Percentiles rank a stretch among this genome's conserved stretches.
phyloP scores from a whole-genome alignment of 2,888 invertebrate species.

The Charanyca ferruginea region DNA sequence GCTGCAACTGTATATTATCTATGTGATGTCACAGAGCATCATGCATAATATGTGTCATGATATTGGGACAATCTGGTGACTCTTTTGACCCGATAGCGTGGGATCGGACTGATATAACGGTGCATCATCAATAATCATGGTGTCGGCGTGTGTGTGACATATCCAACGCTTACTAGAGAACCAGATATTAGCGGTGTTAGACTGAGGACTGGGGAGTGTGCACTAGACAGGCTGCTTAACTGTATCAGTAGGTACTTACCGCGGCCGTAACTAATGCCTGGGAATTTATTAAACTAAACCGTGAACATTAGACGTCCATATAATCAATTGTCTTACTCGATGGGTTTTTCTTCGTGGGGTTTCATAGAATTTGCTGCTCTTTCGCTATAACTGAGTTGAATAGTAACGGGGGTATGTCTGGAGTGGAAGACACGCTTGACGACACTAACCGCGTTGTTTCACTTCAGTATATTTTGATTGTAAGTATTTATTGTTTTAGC shows the following conservation, averaged over 20 bases:
- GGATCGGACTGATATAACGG: background rate
- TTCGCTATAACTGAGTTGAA: background rate
- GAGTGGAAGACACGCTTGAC: background rate
- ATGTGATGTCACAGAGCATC: conserved; percentile 12
- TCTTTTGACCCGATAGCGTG: conserved; percentile 4
- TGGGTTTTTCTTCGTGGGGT: conserved; percentile 5
- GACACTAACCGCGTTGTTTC: background rate
- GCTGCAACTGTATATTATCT: background rate
- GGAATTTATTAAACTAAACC: background rate
- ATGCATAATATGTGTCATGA: conserved; percentile 24
- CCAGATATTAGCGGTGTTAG: too few relatives aligned
- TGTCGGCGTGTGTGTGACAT: background rate
- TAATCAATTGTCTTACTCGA: conserved; percentile 8
- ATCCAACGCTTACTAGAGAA: too few relatives aligned
- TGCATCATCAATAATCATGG: conserved; percentile 11
- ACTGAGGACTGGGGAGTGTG: too few relatives aligned
- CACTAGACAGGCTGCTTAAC: too few relatives aligned
- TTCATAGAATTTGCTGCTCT: conserved; percentile 8
- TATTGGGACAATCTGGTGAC: background rate
- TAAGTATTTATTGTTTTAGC: too few relatives aligned
- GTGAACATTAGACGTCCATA: background rate
- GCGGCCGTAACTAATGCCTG: background rate
- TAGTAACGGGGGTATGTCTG: background rate
- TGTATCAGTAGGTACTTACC: background rate
- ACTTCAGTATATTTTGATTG: too few relatives aligned